Percentiles rank a stretch among this genome's conserved stretches.
phyloP scores from a whole-genome alignment of 2,113 vertebrate genomes.

The Antechinus stuartii region DNA sequence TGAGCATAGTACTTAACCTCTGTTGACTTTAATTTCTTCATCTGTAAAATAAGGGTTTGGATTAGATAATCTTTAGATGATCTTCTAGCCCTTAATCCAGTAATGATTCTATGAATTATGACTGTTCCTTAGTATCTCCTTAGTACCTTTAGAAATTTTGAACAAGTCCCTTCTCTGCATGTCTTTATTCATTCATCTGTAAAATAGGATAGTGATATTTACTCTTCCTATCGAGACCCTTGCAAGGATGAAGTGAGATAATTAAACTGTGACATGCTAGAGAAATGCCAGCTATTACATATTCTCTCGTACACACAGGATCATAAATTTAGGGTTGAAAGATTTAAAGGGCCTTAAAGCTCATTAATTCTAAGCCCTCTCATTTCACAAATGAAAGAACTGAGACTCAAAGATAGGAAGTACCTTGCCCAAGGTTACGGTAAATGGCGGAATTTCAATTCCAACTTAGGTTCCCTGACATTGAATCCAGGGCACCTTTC shows the following conservation, averaged over 20 bases:
- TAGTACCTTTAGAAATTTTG: neutral
- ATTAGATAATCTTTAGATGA: neutral
- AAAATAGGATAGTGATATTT: neutral
- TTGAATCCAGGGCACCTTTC: neutral
- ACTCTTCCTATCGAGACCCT: neutral
- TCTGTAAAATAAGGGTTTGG: neutral
- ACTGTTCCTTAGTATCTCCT: neutral
- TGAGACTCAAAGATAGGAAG: neutral
- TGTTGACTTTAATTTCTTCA: neutral
- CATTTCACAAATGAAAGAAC: neutral
- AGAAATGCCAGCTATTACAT: neutral
- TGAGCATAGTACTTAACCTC: neutral
- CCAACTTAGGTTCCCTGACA: neutral
- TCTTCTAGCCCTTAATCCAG: neutral
- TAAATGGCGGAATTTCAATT: neutral
- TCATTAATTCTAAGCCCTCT: neutral
- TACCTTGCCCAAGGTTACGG: neutral
- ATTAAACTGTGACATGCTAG: neutral
- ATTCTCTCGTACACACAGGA: neutral
- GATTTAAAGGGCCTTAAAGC: neutral
- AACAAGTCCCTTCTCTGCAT: neutral
- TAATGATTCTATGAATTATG: neutral
- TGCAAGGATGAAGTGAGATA: neutral
- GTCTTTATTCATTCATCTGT: neutral
- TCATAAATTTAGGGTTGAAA: neutral